These are phyloP conservation scores for Subacronicta megacephala DNA, from an alignment of 2,888 invertebrate genomes.

Conservation along the genomic window DNA sequence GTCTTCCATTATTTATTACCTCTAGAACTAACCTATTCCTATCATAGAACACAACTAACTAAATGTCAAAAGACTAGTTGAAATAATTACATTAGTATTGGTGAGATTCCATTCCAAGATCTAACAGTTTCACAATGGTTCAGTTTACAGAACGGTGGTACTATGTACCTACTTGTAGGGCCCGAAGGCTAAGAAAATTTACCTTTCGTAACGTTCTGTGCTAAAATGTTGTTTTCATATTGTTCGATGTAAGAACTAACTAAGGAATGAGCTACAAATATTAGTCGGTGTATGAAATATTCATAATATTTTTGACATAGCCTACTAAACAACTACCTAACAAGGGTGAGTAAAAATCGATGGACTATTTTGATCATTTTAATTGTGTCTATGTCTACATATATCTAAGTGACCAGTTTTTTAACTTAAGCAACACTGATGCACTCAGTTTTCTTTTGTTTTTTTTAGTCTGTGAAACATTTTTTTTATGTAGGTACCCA, in stretches of 20 bases:
- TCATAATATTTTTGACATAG: too few species aligned
- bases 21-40: neutral
- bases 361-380: too few species aligned
- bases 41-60: neutral
- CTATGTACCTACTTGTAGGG: slow-evolving; percentile 52
- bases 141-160: slow-evolving; percentile 25
- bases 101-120: slow-evolving; percentile 28
- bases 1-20: too few species aligned
- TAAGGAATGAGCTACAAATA: neutral
- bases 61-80: slow-evolving; percentile 12
- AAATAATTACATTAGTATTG: slow-evolving; percentile 27
- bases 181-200: slow-evolving; percentile 76
- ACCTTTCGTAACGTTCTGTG: slow-evolving; percentile 59
- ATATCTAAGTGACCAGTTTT: too few species aligned
- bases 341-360: too few species aligned
- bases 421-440: too few species aligned
- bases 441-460: too few species aligned
- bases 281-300: neutral
- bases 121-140: slow-evolving; percentile 51
- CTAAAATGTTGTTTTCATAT: slow-evolving; percentile 43
- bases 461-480: too few species aligned
- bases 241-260: neutral
- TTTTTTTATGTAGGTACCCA: too few species aligned
- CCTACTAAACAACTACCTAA: too few species aligned
- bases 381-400: too few species aligned